Evolutionary conservation across 2,113 vertebrate species (phyloP).

Genomic region (Edolisoma coerulescens): DNA sequence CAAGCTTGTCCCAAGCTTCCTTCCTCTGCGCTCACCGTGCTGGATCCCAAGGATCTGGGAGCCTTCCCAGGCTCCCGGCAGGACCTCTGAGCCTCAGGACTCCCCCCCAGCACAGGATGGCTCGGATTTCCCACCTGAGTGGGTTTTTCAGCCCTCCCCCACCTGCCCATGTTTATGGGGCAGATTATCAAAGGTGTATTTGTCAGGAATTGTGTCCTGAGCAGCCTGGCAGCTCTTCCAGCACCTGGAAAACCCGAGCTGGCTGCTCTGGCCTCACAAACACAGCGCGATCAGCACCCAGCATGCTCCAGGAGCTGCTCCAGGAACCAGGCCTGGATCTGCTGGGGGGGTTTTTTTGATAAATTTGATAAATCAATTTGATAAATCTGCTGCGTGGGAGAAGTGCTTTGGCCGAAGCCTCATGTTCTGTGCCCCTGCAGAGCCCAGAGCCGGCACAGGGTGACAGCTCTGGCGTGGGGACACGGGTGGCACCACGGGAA

Average conservation of each 20-base stretch:
- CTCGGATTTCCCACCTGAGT: not conserved
- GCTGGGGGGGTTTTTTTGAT: not conserved
- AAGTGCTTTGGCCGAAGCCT: not conserved
- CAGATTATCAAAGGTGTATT: not conserved
- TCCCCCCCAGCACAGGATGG: accelerated
- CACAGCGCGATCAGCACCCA: not conserved
- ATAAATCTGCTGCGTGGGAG: not conserved
- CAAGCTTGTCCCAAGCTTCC: not conserved
- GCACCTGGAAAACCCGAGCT: not conserved
- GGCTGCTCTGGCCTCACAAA: not conserved
- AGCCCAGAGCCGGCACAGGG: not conserved
- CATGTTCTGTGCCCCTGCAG: not conserved
- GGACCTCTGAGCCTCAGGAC: not conserved
- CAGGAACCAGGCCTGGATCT: not conserved
- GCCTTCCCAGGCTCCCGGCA: not conserved
- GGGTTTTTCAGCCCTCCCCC: not conserved
- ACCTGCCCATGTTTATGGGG: not conserved
- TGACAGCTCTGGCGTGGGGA: accelerated
- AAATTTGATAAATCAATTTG: not conserved
- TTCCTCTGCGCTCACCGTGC: too few species aligned
- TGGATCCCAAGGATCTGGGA: not conserved
- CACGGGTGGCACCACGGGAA: accelerated
- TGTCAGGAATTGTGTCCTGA: not conserved
- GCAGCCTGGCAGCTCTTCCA: not conserved
- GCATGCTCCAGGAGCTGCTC: not conserved